Conservation (phyloP, 2,113 vertebrate species). For the Willisornis vidua region DNA sequence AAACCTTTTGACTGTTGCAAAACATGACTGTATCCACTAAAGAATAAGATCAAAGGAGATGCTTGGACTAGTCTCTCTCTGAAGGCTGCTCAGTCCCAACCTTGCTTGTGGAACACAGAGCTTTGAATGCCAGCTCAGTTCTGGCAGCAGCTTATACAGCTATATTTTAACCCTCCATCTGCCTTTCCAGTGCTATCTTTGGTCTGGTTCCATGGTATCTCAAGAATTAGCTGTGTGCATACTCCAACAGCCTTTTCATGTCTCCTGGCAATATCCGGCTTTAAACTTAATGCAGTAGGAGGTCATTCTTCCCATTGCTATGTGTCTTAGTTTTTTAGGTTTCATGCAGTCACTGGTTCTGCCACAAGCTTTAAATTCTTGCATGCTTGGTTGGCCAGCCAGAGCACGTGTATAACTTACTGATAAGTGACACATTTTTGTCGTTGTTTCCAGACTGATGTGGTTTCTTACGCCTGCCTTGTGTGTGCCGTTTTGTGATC, state of each 20-base stretch:
- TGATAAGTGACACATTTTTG: conserved; percentile 53
- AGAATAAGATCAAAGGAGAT: neutral
- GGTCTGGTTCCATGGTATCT: conserved; percentile 2
- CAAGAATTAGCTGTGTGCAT: neutral
- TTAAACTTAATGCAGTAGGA: neutral
- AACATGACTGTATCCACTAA: neutral
- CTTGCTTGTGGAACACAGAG: neutral
- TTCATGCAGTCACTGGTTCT: neutral
- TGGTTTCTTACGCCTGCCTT: neutral
- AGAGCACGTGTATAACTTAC: neutral
- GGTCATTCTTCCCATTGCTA: conserved; percentile 12
- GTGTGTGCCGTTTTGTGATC: neutral
- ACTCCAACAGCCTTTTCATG: neutral
- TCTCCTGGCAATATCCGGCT: conserved; percentile 4
- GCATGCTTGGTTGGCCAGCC: neutral
- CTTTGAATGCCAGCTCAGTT: neutral
- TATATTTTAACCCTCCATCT: neutral
- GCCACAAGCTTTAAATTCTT: conserved; percentile 12
- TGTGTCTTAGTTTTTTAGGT: conserved; percentile 30
- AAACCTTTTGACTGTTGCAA: neutral
- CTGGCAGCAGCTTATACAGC: neutral
- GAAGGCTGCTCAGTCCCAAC: neutral
- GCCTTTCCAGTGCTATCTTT: conserved; percentile 1
- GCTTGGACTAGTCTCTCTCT: neutral
- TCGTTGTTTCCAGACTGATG: conserved; percentile 2